These are phyloP conservation scores for Alces alces DNA, from an alignment of 2,113 vertebrate genomes.

Conservation along the genomic window DNA sequence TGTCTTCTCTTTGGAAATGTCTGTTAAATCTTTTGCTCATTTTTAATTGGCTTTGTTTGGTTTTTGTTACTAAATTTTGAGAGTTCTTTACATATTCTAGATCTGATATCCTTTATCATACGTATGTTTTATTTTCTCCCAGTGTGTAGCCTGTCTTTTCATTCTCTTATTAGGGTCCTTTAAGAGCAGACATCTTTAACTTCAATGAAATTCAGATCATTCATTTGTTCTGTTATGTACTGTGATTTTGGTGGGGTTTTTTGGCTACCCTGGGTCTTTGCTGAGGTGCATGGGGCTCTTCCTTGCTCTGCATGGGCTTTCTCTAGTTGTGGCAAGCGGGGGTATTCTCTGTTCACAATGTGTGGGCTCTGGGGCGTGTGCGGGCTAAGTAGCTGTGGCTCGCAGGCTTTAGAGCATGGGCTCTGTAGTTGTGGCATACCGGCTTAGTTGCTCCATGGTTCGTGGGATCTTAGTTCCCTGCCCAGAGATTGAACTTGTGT, in stretches of 20 bases:
- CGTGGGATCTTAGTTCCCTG: background rate
- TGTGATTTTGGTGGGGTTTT: background rate
- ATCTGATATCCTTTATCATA: background rate
- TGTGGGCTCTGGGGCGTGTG: fast-evolving
- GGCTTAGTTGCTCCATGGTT: background rate
- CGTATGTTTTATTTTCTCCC: background rate
- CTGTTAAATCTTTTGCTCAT: background rate
- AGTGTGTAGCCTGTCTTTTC: background rate
- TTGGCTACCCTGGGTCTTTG: background rate
- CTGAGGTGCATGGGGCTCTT: background rate
- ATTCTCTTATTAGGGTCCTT: background rate
- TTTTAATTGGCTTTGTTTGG: background rate
- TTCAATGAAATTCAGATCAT: background rate
- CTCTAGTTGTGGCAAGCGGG: background rate
- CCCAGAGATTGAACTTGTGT: background rate
- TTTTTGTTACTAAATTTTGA: background rate
- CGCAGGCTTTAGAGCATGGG: background rate
- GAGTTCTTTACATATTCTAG: background rate
- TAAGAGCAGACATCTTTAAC: background rate
- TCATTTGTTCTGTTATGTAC: background rate
- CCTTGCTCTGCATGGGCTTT: background rate
- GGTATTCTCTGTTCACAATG: background rate
- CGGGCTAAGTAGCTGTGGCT: background rate
- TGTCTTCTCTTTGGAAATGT: background rate
- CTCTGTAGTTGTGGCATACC: background rate